These are phyloP conservation scores for Sterrhoptilus dennistouni DNA, from an alignment of 2,113 vertebrate genomes.

Conservation along the genomic window DNA sequence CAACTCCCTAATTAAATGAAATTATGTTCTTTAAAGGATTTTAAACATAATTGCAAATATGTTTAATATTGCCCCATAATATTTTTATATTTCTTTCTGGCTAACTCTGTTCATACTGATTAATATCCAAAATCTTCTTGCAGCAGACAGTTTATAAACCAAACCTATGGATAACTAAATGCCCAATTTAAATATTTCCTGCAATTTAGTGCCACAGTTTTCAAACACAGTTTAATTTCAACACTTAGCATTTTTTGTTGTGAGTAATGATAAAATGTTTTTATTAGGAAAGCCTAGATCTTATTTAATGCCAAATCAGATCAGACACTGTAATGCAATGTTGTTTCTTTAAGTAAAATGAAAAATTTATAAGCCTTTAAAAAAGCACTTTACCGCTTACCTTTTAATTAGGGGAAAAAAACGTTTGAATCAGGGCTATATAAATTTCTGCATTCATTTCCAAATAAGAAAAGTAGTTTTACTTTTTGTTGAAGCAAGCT, in stretches of 20 bases:
- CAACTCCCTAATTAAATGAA: neutral
- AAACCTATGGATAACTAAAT: neutral
- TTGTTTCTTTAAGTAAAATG: neutral
- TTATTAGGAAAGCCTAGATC: neutral
- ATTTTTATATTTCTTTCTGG: neutral
- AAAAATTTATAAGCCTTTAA: neutral
- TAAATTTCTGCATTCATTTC: neutral
- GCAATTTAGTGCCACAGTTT: neutral
- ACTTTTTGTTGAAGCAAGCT: neutral
- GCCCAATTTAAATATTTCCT: neutral
- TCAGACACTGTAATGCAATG: neutral
- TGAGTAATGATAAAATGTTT: constrained; percentile 10
- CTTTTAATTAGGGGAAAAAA: neutral
- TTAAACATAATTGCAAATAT: neutral
- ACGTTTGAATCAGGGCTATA: neutral
- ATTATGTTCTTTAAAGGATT: neutral
- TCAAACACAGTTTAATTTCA: constrained; percentile 15
- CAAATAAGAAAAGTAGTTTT: neutral
- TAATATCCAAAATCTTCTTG: neutral
- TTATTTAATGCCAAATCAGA: neutral
- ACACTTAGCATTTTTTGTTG: neutral
- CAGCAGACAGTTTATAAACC: neutral
- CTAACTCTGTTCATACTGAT: neutral
- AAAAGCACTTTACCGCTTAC: neutral
- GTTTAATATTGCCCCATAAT: neutral